Conservation (phyloP, 2,113 vertebrate species). For the Eretmochelys imbricata region DNA sequence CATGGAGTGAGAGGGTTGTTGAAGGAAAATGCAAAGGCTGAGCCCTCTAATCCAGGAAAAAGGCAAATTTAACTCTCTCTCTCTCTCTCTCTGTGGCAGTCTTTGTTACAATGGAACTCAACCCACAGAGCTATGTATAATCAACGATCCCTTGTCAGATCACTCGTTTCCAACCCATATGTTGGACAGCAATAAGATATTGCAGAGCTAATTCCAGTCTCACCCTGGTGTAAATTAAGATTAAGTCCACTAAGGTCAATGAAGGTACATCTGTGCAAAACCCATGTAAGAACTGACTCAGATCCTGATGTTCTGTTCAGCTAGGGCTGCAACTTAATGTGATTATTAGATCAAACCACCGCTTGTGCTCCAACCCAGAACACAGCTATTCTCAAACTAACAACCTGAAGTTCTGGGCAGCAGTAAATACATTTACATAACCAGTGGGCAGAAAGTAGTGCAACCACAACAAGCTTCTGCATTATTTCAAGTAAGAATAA, state of each 20-base stretch:
- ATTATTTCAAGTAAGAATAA: not conserved
- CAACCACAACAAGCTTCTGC: not conserved
- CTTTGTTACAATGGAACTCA: not conserved
- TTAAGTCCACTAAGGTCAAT: not conserved
- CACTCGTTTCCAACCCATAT: not conserved
- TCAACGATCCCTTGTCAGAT: not conserved
- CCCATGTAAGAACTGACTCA: not conserved
- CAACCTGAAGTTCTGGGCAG: not conserved
- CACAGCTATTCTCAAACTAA: not conserved
- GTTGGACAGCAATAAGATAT: not conserved
- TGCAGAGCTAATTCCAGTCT: not conserved
- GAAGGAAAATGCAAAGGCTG: not conserved
- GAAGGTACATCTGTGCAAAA: not conserved
- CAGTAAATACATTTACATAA: not conserved
- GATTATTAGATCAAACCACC: not conserved
- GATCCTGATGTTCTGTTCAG: not conserved
- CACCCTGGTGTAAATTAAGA: not conserved
- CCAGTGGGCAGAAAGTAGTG: not conserved
- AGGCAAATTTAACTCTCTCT: not conserved
- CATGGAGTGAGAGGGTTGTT: not conserved
- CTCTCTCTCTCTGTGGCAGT: not conserved
- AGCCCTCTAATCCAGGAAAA: too few relatives aligned
- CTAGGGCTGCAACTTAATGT: not conserved
- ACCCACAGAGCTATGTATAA: not conserved
- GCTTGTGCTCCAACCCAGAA: not conserved